phyloP scores from a whole-genome alignment of 2,113 vertebrate species.

The Chrysochloris asiatica region DNA sequence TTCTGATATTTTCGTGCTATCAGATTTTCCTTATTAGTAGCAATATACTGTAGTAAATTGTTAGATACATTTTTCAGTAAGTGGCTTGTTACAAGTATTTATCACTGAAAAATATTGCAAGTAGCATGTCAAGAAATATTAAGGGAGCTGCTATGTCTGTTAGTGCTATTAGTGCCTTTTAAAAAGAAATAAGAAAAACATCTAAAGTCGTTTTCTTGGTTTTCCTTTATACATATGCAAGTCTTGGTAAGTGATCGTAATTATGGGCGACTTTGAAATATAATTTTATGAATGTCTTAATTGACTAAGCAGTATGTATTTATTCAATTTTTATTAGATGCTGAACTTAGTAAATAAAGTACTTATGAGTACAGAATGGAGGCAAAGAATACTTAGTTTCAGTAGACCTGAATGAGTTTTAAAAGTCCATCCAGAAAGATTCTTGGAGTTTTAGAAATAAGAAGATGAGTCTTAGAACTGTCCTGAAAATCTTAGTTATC shows the following conservation, averaged over 20 bases:
- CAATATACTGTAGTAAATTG: neutral
- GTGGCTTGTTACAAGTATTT: slow-evolving; percentile 34
- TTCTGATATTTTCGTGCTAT: neutral
- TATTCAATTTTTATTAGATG: neutral
- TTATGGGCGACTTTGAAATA: slow-evolving; percentile 24
- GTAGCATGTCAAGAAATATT: slow-evolving; percentile 41
- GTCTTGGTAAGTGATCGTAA: slow-evolving; percentile 23
- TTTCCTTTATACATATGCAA: slow-evolving; percentile 30
- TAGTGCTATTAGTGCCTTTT: neutral
- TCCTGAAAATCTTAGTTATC: neutral
- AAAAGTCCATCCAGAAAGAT: neutral
- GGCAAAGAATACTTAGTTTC: neutral
- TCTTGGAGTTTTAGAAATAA: slow-evolving; percentile 9
- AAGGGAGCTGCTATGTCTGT: neutral
- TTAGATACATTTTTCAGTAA: neutral
- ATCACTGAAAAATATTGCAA: slow-evolving; percentile 30
- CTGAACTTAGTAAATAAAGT: neutral
- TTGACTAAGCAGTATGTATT: neutral
- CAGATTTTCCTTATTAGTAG: slow-evolving; percentile 48
- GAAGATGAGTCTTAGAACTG: neutral
- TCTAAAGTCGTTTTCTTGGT: slow-evolving; percentile 5
- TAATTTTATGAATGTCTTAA: slow-evolving; percentile 8
- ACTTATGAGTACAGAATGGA: neutral
- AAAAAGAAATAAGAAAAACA: neutral
- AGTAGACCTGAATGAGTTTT: neutral